Conservation (phyloP, 1,140 invertebrate genomes). For the Halesus radiatus region DNA sequence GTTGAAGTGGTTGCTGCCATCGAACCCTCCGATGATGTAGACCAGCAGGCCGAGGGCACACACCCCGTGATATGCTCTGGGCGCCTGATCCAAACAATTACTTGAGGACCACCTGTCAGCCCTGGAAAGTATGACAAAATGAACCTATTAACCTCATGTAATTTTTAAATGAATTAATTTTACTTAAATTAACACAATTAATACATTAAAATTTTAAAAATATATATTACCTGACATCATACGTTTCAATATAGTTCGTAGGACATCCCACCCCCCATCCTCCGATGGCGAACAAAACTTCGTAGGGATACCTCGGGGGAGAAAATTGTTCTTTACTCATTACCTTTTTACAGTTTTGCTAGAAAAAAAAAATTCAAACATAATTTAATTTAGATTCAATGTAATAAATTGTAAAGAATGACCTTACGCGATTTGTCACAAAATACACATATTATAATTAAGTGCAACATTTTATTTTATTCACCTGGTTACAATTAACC, state of each 20-base stretch:
- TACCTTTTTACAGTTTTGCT: no score
- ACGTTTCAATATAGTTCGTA: conserved; percentile 83
- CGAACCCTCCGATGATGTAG: conserved; percentile 84
- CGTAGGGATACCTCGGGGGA: conserved; percentile 76
- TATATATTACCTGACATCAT: conserved; percentile 68
- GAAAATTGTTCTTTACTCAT: not conserved
- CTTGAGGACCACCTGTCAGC: conserved; percentile 77
- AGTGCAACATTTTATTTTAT: not conserved
- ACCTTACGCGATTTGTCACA: no score
- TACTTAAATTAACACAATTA: not conserved
- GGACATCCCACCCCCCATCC: conserved; percentile 87
- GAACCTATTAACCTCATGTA: not conserved
- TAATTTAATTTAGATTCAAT: no score
- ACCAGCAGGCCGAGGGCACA: conserved; percentile 78
- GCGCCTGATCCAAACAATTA: conserved; percentile 69
- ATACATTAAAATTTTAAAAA: no score
- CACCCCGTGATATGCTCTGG: conserved; percentile 83
- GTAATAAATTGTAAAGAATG: no score
- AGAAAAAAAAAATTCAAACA: no score
- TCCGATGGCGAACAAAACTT: conserved; percentile 80
- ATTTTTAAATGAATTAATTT: not conserved
- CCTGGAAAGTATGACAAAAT: conserved; percentile 69
- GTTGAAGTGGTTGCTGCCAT: conserved; percentile 82
- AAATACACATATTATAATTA: no score
- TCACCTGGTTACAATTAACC: conserved; percentile 75